A percentile compares a stretch with the other conserved stretches of the same genome.
phyloP scores from a whole-genome alignment of 2,888 invertebrate genomes.

The Gasteruption jaculator region DNA sequence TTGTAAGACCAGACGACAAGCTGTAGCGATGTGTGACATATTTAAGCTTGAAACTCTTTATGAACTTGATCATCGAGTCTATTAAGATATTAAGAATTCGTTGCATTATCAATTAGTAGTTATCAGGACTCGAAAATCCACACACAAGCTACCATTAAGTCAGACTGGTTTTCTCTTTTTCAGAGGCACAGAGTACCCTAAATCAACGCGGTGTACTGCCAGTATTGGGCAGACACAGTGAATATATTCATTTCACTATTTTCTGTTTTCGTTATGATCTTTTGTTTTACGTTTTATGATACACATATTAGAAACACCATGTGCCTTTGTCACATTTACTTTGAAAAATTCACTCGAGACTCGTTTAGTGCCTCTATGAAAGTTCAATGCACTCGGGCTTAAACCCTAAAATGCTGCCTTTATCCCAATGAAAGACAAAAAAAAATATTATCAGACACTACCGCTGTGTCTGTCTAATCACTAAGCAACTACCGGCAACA shows the following conservation, averaged over 20 bases:
- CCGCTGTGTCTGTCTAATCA: constrained; percentile 48
- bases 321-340: constrained; percentile 5
- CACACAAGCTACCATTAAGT: constrained; percentile 44
- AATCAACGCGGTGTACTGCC: constrained; percentile 45
- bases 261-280: background rate
- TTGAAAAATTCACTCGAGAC: constrained; percentile 13
- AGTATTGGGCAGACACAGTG: constrained; percentile 48
- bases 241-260: constrained; percentile 31
- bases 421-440: constrained; percentile 34
- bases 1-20: constrained; percentile 21
- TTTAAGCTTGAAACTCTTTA: constrained; percentile 19
- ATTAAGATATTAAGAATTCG: background rate
- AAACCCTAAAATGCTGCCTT: constrained; percentile 47
- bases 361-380: constrained; percentile 29
- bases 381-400: constrained; percentile 44
- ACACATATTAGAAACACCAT: constrained; percentile 1
- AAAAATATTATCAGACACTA: constrained; percentile 41
- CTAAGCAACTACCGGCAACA: constrained; percentile 37
- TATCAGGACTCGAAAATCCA: constrained; percentile 29
- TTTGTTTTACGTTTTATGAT: constrained; percentile 1
- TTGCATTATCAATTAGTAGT: constrained; percentile 9
- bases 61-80: constrained; percentile 16
- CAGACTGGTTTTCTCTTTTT: constrained; percentile 48
- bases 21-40: constrained; percentile 38
- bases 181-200: constrained; percentile 47